These are phyloP conservation scores for Pararge aegeria DNA, from an alignment of 1,140 invertebrate species.

Conservation along the genomic window DNA sequence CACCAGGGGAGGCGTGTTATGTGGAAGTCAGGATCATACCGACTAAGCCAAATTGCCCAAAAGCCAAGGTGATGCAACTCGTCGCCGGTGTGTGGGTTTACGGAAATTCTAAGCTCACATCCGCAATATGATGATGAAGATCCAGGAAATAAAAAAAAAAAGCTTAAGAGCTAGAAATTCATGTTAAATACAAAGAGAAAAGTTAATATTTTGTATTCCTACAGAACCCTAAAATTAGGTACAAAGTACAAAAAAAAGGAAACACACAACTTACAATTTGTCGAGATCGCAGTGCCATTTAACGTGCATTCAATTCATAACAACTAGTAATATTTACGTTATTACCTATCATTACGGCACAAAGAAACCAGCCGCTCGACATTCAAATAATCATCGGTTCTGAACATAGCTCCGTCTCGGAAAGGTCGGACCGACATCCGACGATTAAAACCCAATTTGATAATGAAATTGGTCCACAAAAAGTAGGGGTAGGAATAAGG, in stretches of 20 bases:
- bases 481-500: neutral
- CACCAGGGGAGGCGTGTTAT: too few relatives aligned
- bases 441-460: slow-evolving; percentile 33
- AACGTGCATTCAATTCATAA: slow-evolving; percentile 6
- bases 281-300: neutral
- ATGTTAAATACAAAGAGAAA: too few relatives aligned
- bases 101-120: too few relatives aligned
- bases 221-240: too few relatives aligned
- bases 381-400: slow-evolving; percentile 27
- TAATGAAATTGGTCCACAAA: slow-evolving; percentile 10
- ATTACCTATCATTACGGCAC: slow-evolving; percentile 34
- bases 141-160: too few relatives aligned
- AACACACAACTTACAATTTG: neutral
- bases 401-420: slow-evolving; percentile 34
- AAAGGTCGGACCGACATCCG: slow-evolving; percentile 30
- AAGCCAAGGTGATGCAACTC: too few relatives aligned
- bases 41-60: too few relatives aligned
- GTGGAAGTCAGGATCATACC: too few relatives aligned
- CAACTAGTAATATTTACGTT: slow-evolving; percentile 17
- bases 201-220: too few relatives aligned
- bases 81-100: too few relatives aligned
- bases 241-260: neutral
- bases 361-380: slow-evolving; percentile 19
- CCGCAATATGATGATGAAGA: too few relatives aligned
- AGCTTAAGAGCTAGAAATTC: too few relatives aligned